Evolutionary conservation across 2,888 invertebrate species (phyloP), one percentile per base, ranked within the genome.

Genomic region (Drosophila koepferae): DNA sequence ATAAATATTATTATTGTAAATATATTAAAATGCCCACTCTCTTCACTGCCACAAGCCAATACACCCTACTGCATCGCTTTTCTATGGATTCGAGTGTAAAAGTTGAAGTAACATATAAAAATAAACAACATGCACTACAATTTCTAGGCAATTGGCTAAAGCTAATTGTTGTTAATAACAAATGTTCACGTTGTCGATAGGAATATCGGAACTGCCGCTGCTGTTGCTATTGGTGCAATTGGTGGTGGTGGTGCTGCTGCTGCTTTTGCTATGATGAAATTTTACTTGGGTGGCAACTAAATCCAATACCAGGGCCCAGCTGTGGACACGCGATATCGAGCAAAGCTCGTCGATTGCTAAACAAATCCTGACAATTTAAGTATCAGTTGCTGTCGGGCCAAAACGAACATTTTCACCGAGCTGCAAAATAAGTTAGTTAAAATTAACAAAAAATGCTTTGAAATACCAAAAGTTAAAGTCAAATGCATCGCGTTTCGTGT

Each of bases 91-190:
- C 10, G 43, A 10, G 14, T 28, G 2, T 34, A 43, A 60, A 60
- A 53, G 51, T 28, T 38, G 43, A 51, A 62, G 38, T 36, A 44
- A 54, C 54, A 65, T 34, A 62, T 56, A 44, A 62, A 64, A 59
- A 61, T 61, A 48, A 54, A 20, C 71, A 74, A 63, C 74, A 71
- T 62, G 66, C 69, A 69, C 49, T 44, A 70, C 80, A 73, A 73
- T 51, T 64, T 76, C 70, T 66, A 60, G 55, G 61, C 77, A 74
- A 75, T 76, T 65, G 67, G 58, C 56, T 60, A 64, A 72, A 54
- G 64, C 75, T 86, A 88, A 85, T 85, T 85, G 86, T 74, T 81
- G 75, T 81, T 88, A 85, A 83, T 84, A 84, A 79, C 87, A 84
- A 85, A 65, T 46, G 43, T 56, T 64, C 63, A 64, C 69, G 78